These are phyloP conservation scores for Cacajao melanocephalus DNA, from an alignment of 2,797 vertebrate species.

Conservation along the genomic window DNA sequence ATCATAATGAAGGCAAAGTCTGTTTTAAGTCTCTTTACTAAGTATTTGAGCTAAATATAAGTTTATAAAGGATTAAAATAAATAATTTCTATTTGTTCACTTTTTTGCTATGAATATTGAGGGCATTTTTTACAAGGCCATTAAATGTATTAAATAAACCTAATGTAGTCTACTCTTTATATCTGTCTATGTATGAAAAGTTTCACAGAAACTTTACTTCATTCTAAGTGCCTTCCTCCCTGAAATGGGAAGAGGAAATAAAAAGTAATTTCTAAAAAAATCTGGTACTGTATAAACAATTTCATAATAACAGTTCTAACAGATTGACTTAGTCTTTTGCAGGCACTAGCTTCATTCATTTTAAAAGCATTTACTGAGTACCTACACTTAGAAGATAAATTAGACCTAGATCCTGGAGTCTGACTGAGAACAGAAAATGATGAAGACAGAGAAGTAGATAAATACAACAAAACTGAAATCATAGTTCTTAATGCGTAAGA, in stretches of 20 bases:
- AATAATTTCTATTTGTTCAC: neutral
- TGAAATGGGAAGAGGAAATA: neutral
- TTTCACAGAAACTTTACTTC: neutral
- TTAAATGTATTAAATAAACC: conserved; percentile 5
- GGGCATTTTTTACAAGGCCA: neutral
- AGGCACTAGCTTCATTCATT: neutral
- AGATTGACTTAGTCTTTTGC: neutral
- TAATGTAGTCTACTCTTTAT: neutral
- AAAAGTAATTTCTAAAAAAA: conserved; percentile 35
- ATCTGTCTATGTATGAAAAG: neutral
- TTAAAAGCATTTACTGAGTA: conserved; percentile 4
- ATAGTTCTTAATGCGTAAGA: neutral
- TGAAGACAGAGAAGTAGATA: neutral
- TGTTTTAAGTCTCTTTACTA: conserved; percentile 15
- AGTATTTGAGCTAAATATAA: neutral
- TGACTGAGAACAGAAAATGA: neutral
- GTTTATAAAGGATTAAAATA: conserved; percentile 22
- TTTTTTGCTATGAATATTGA: neutral
- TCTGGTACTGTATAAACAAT: neutral
- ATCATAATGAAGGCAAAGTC: neutral
- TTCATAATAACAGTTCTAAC: neutral
- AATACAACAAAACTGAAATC: neutral
- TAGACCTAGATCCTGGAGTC: neutral
- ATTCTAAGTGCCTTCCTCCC: neutral
- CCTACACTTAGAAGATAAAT: neutral